Conservation (phyloP, 2,797 vertebrate genomes). For the Sphenopsis melanotis region DNA sequence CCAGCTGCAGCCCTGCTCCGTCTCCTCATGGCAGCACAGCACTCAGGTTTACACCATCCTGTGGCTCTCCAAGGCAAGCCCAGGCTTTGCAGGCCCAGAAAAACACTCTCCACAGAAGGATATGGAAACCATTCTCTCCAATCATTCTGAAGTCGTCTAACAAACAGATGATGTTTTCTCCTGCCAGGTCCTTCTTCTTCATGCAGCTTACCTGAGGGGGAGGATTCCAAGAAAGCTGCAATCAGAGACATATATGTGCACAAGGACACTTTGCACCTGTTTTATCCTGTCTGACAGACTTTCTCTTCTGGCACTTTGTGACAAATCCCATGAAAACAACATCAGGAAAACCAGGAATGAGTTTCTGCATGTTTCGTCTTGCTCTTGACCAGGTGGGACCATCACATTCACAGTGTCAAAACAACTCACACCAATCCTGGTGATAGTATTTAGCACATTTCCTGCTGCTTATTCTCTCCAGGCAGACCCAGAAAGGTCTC, state of each 20-base stretch:
- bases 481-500: neutral
- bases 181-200: slow-evolving; percentile 69
- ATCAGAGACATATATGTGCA: neutral
- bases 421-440: neutral
- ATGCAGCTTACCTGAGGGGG: slow-evolving; percentile 74
- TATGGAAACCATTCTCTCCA: slow-evolving; percentile 84
- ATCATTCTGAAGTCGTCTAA: slow-evolving; percentile 86
- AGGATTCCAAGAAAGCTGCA: neutral
- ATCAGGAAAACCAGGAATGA: neutral
- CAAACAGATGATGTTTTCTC: slow-evolving; percentile 75
- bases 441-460: neutral
- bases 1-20: neutral
- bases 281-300: neutral
- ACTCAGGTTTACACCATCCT: neutral
- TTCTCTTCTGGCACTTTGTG: neutral
- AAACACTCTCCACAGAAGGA: slow-evolving; percentile 67
- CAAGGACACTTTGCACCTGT: neutral
- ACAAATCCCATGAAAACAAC: neutral
- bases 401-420: neutral
- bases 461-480: neutral
- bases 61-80: neutral
- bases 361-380: neutral
- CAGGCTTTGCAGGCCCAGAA: neutral
- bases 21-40: neutral
- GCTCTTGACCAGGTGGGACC: neutral